These are phyloP conservation scores for Ommatoiulus sabulosus DNA, from an alignment of 2,888 invertebrate genomes.

Conservation along the genomic window DNA sequence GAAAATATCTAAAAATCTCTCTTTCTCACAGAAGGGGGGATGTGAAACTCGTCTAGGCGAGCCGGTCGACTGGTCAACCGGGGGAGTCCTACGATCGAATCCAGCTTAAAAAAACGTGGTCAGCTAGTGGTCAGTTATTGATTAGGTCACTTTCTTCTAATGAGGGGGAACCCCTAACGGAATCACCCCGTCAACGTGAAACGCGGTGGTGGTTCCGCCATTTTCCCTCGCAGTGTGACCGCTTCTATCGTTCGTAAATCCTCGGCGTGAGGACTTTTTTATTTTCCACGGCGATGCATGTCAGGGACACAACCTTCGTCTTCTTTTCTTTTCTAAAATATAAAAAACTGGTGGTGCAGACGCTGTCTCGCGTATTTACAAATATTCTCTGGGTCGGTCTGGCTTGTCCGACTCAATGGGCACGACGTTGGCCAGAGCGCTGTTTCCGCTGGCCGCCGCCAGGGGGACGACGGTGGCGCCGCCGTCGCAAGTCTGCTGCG, in stretches of 20 bases:
- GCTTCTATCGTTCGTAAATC: background rate
- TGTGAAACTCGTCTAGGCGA: background rate
- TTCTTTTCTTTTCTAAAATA: background rate
- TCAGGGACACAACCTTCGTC: background rate
- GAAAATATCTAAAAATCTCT: slow-evolving; percentile 9
- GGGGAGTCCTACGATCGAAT: background rate
- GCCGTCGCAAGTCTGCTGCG: slow-evolving; percentile 30
- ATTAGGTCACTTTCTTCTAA: slow-evolving; percentile 19
- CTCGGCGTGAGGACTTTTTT: background rate
- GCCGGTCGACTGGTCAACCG: slow-evolving; percentile 4
- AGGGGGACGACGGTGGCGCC: background rate
- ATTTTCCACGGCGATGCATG: background rate
- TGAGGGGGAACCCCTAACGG: background rate
- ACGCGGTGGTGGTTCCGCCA: background rate
- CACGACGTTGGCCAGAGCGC: slow-evolving; percentile 35
- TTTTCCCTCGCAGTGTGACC: background rate
- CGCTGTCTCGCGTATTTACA: slow-evolving; percentile 16
- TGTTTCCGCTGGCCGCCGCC: background rate
- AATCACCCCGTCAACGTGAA: background rate
- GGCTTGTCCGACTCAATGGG: slow-evolving; percentile 45
- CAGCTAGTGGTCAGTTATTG: slow-evolving; percentile 6
- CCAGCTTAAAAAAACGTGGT: background rate
- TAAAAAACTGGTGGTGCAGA: background rate
- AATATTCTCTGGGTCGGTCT: slow-evolving; percentile 48
- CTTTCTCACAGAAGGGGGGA: background rate